phyloP scores from a whole-genome alignment of 2,797 vertebrate species.

The Sebastes oblongus region DNA sequence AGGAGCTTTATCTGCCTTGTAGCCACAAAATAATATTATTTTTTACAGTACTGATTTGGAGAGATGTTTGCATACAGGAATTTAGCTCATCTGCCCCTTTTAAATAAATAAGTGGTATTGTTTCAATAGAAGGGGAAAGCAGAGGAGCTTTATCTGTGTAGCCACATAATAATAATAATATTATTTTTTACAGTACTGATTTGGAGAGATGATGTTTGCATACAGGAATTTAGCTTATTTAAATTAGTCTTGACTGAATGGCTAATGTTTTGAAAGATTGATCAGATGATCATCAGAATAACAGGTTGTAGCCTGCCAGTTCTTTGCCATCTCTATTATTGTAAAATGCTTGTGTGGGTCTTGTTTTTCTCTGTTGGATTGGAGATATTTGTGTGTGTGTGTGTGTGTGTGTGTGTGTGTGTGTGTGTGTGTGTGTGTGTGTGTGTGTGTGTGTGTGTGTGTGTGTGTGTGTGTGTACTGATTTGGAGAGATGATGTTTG shows the following conservation, averaged over 20 bases:
- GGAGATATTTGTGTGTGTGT: neutral
- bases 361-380: neutral
- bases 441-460: slow-evolving; percentile 12
- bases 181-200: neutral
- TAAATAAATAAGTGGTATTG: neutral
- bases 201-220: neutral
- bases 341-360: no score
- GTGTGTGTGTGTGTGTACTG: neutral
- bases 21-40: no score
- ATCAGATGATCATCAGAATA: neutral
- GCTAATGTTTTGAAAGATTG: neutral
- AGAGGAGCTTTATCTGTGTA: neutral
- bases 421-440: neutral
- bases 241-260: neutral
- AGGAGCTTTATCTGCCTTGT: no score
- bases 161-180: neutral
- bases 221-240: neutral
- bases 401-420: neutral
- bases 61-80: no score
- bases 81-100: neutral
- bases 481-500: neutral
- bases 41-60: no score
- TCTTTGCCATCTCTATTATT: no score
- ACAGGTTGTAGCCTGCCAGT: neutral
- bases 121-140: neutral